Base-by-base conservation (phyloP, 2,797 vertebrate genomes). In the Decapterus maruadsi region DNA sequence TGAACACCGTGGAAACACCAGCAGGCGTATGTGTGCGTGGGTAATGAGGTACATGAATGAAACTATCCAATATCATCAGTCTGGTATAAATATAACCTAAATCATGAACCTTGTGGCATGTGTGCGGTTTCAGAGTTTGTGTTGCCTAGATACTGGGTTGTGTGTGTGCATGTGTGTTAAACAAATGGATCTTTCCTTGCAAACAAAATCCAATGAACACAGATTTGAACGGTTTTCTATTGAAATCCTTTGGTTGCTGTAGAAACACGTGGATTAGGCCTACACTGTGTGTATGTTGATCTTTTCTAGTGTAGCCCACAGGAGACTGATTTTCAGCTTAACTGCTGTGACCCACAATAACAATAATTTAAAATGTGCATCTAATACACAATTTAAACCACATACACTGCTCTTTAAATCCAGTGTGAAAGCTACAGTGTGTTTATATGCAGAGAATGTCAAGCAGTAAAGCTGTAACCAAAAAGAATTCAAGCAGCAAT, bases 41-140 rank as follows among this genome's bases (percentile, higher is more conserved):
- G 29, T 31, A 74, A 78, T 46, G 57, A 78, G 22, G 34, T 31
- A 22, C 8, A 68, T 74, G 65, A 78, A 66, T 60, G 46, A 78
- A 81, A 68, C 38, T 9, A 10, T 8, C 59, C 6, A 0, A 34
- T 22, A 50, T 71, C 48, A 29, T 63, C 13, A 42, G 8, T 53
- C 34, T 5, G 54, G n/a, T 51, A 17, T 70, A 62, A 76, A 81
- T 58, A 75, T 7, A 53, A 43, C 64, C 26, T 65, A 0, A 57
- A 14, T 61, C 40, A 40, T 61, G 58, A 58, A 36, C 17, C 38
- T 55, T 12, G 12, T 40, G 62, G 19, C 29, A 54, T 7, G n/a
- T 31, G 58, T 77, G 42, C 14, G 71, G 22, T 75, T 72, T 71
- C 38, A 34, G 5, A 63, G 36, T 43, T n/a, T 45, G 11, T 20